phyloP scores from a whole-genome alignment of 2,888 invertebrate genomes.

The Limenitis arthemis region DNA sequence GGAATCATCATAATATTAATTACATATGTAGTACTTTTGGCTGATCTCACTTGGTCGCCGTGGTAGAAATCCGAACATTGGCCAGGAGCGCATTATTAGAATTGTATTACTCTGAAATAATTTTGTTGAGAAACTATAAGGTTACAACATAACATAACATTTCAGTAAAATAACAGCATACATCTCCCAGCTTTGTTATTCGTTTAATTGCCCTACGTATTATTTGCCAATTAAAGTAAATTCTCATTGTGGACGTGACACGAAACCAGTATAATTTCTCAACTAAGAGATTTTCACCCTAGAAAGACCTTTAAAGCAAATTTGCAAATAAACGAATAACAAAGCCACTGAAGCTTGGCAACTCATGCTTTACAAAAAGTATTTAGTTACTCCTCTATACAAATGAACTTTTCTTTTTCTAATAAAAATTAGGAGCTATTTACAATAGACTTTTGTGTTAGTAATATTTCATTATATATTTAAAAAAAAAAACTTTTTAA shows the following conservation, averaged over 20 bases:
- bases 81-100: background rate
- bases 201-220: conserved; percentile 68
- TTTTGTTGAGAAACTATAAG: conserved; percentile 15
- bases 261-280: conserved; percentile 59
- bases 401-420: background rate
- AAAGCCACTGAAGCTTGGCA: too few relatives aligned
- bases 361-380: conserved; percentile 16
- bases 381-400: conserved; percentile 38
- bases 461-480: too few relatives aligned
- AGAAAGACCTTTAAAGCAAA: conserved; percentile 36
- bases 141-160: conserved; percentile 15
- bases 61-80: background rate
- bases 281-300: conserved; percentile 43
- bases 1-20: too few relatives aligned
- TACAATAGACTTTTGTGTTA: too few relatives aligned
- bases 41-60: too few relatives aligned
- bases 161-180: conserved; percentile 15
- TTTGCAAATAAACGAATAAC: too few relatives aligned
- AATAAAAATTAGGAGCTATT: too few relatives aligned
- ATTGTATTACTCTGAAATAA: conserved; percentile 4
- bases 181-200: conserved; percentile 27
- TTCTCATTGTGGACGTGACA: conserved; percentile 68
- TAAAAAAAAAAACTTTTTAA: too few relatives aligned
- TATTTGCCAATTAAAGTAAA: conserved; percentile 74
- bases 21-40: too few relatives aligned